Conservation (phyloP, 53 echinoderm and acorn worm species). For the Zoroaster sp. region DNA sequence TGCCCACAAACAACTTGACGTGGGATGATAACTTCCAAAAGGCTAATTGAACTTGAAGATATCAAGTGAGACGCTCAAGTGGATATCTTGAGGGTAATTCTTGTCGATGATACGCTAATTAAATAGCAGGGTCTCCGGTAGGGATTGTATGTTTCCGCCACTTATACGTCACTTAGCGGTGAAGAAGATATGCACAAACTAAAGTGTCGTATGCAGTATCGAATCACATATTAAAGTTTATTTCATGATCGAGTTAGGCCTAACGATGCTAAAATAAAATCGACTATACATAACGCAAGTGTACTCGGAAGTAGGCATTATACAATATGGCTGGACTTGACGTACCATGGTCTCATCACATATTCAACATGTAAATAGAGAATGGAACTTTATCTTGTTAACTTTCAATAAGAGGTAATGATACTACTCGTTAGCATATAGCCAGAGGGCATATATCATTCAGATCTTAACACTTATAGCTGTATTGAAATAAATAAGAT, state of each 20-base stretch:
- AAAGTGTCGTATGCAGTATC: background rate
- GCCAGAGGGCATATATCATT: background rate
- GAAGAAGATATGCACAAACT: background rate
- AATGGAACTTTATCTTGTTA: background rate
- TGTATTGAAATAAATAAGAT: background rate
- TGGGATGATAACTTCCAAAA: background rate
- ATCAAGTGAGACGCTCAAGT: constrained; percentile 4
- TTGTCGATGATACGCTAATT: constrained; percentile 48
- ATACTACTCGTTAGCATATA: background rate
- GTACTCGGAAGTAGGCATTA: too few relatives aligned
- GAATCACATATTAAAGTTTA: background rate
- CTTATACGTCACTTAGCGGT: constrained; percentile 8
- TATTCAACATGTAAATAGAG: background rate
- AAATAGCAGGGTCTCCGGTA: constrained; percentile 32
- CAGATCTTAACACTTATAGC: background rate
- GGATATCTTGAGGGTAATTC: constrained; percentile 12
- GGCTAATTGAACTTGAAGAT: background rate
- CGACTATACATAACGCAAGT: too few relatives aligned
- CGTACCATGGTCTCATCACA: background rate
- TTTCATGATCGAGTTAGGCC: background rate
- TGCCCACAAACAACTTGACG: background rate
- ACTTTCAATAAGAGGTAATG: background rate
- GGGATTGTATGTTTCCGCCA: constrained; percentile 42
- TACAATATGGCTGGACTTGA: background rate
- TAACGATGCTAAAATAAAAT: too few relatives aligned